These are phyloP conservation scores for Onychomys arenicola DNA, from an alignment of 2,797 vertebrate genomes.

Conservation along the genomic window DNA sequence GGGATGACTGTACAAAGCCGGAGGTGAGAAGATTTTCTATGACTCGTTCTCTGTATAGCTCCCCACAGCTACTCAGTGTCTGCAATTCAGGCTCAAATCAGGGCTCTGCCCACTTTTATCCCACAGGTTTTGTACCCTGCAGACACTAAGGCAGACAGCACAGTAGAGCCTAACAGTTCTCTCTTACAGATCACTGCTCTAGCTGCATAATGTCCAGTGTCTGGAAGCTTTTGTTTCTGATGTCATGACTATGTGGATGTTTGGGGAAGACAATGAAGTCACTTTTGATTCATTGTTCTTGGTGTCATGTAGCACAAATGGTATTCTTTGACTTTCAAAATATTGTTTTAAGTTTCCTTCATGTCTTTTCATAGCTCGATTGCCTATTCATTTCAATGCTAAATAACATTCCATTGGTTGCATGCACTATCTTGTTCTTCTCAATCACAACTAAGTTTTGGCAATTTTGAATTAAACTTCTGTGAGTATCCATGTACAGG, in stretches of 20 bases:
- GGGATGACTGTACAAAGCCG: not conserved
- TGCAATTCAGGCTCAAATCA: not conserved
- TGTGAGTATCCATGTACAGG: not conserved
- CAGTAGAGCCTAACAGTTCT: not conserved
- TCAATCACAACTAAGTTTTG: not conserved
- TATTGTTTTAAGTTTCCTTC: not conserved
- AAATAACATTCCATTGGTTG: not conserved
- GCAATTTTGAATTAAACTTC: not conserved
- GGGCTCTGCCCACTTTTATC: not conserved
- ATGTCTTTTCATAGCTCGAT: not conserved
- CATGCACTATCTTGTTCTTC: not conserved
- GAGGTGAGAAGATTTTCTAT: not conserved
- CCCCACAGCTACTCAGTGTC: no score
- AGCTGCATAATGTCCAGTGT: accelerated
- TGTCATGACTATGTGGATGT: not conserved
- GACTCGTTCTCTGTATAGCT: not conserved
- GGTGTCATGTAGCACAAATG: not conserved
- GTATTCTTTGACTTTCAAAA: not conserved
- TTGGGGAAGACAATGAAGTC: not conserved
- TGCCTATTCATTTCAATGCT: not conserved
- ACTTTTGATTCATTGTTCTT: not conserved
- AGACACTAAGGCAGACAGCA: not conserved
- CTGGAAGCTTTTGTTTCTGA: not conserved
- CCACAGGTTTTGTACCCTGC: not conserved
- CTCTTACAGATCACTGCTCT: not conserved